phyloP scores from a whole-genome alignment of 2,113 vertebrate species.

The Centrocercus urophasianus region DNA sequence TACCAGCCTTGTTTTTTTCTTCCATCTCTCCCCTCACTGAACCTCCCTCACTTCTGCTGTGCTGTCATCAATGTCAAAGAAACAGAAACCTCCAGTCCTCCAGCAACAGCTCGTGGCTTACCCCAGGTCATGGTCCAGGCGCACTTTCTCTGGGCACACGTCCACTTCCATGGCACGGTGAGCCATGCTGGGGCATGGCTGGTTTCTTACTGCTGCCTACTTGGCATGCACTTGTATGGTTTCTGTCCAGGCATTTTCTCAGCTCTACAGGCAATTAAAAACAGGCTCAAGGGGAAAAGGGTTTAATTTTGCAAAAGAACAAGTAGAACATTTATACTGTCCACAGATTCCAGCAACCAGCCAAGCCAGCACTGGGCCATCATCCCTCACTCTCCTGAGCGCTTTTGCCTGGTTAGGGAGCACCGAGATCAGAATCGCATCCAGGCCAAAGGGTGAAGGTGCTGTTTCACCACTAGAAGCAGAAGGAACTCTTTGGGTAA shows the following conservation, averaged over 20 bases:
- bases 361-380: neutral
- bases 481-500: neutral
- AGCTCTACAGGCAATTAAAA: neutral
- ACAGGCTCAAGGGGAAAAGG: neutral
- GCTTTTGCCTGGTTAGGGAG: neutral
- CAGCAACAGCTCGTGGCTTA: slow-evolving; percentile 1
- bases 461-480: neutral
- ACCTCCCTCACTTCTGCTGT: neutral
- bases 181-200: neutral
- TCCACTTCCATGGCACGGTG: neutral
- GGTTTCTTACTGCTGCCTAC: neutral
- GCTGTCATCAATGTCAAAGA: slow-evolving; percentile 25
- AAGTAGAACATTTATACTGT: neutral
- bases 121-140: neutral
- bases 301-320: neutral
- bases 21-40: neutral
- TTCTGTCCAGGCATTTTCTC: neutral
- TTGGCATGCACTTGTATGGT: neutral
- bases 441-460: neutral
- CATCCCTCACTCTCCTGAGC: neutral
- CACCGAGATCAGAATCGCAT: neutral
- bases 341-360: neutral
- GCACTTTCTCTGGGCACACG: neutral
- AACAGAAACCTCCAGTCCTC: neutral
- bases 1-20: neutral